phyloP scores from a whole-genome alignment of 2,888 invertebrate genomes.

The Tribolium freemani region DNA sequence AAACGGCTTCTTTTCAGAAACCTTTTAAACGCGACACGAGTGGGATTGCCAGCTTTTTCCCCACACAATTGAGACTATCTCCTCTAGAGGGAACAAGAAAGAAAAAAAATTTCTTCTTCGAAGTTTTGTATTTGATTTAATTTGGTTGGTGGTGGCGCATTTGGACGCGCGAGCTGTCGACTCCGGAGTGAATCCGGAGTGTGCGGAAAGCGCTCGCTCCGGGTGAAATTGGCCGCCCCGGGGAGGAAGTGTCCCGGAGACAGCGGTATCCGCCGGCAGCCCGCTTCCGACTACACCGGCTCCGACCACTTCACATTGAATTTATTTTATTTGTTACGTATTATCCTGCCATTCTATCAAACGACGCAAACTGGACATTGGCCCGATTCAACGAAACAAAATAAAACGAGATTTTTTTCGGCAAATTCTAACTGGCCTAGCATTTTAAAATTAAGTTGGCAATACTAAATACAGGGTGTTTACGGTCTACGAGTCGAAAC shows the following conservation, averaged over 20 bases:
- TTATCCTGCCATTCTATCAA: conserved; percentile 32
- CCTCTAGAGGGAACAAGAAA: conserved; percentile 47
- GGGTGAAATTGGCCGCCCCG: conserved; percentile 69
- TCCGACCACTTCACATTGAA: conserved; percentile 63
- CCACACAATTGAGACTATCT: conserved; percentile 23
- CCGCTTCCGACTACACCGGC: conserved; percentile 55
- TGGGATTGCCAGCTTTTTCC: conserved; percentile 8
- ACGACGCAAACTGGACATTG: conserved; percentile 4
- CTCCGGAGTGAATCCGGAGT: conserved; percentile 58
- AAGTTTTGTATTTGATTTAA: conserved; percentile 48
- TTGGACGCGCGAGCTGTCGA: conserved; percentile 43
- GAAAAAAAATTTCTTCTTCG: too few relatives aligned
- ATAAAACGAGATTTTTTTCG: too few relatives aligned
- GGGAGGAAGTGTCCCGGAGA: conserved; percentile 70
- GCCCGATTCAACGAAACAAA: too few relatives aligned
- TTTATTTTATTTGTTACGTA: conserved; percentile 52
- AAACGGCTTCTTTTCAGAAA: conserved; percentile 29
- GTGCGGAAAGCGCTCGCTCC: conserved; percentile 67
- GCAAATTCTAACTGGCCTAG: too few relatives aligned
- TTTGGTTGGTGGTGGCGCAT: conserved; percentile 61
- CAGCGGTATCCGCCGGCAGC: conserved; percentile 68
- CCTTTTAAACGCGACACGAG: conserved; percentile 23
- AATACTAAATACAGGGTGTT: too few relatives aligned
- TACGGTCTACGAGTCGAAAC: too few relatives aligned
- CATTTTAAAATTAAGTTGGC: too few relatives aligned